Conservation (phyloP, 2,113 vertebrate genomes). For the Charina bottae region DNA sequence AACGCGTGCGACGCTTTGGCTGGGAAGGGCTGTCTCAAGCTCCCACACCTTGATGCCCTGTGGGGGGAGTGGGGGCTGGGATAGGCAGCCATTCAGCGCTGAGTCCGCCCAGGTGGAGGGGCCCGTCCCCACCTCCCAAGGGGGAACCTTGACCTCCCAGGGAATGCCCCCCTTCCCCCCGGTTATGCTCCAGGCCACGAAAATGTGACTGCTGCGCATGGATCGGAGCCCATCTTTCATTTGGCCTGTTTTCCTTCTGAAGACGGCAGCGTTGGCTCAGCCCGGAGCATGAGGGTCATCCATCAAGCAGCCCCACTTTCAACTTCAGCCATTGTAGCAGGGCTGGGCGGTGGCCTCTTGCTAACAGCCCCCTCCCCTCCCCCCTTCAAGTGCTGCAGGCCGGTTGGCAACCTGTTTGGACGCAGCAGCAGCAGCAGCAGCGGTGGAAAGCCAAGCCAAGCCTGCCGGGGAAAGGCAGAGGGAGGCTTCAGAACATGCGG, state of each 20-base stretch:
- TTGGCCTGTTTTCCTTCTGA: background rate
- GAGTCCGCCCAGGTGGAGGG: background rate
- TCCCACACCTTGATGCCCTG: no score
- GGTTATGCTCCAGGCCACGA: background rate
- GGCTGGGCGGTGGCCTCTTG: background rate
- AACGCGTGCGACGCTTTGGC: no score
- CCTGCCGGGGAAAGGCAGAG: accelerated
- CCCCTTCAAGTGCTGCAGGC: background rate
- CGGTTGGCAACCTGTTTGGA: background rate
- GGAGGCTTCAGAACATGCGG: background rate
- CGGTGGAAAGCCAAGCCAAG: no score
- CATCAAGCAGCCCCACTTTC: background rate
- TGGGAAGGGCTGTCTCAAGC: no score
- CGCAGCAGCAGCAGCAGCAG: no score
- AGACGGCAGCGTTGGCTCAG: no score
- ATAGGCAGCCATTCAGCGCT: background rate
- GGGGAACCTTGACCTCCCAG: background rate
- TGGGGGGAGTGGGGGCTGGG: no score
- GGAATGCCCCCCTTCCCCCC: background rate
- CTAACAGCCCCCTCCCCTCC: background rate
- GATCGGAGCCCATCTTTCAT: background rate
- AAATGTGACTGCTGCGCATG: background rate
- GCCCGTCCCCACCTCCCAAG: background rate
- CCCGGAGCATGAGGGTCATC: background rate
- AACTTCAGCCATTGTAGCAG: background rate